These are phyloP conservation scores for Taenioides sp. DNA, from an alignment of 2,797 vertebrate genomes.

Conservation along the genomic window DNA sequence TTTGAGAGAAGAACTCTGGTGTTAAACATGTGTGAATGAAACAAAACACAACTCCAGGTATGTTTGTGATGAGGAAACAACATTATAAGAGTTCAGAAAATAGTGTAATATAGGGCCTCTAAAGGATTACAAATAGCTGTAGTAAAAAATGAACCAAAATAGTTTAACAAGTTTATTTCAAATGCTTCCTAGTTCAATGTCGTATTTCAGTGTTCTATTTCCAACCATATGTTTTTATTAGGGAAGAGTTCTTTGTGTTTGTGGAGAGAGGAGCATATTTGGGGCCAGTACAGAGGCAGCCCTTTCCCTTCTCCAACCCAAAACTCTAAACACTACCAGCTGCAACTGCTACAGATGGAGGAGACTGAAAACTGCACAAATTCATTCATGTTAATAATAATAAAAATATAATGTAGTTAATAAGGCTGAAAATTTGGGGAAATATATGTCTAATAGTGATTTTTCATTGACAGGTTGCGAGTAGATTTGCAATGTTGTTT, in stretches of 20 bases:
- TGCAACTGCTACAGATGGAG: constrained; percentile 56
- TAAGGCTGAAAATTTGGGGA: no score
- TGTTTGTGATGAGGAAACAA: no score
- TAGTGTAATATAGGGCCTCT: no score
- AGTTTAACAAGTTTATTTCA: not conserved
- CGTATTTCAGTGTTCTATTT: constrained; percentile 3
- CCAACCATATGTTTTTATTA: constrained; percentile 66
- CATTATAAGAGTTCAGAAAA: no score
- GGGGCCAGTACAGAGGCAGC: constrained; percentile 59
- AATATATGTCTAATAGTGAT: no score
- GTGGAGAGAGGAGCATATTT: constrained; percentile 65
- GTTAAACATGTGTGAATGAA: no score
- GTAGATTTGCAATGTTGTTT: no score
- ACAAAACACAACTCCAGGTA: no score
- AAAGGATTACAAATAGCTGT: no score
- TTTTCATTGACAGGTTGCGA: no score
- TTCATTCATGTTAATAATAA: not conserved
- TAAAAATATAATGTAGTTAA: no score
- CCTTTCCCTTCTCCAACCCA: constrained; percentile 44
- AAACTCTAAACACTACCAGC: constrained; percentile 80
- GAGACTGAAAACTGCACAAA: constrained; percentile 14
- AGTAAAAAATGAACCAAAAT: not conserved
- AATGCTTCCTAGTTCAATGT: not conserved
- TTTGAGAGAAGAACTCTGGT: no score
- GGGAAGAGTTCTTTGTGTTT: constrained; percentile 70